A percentile compares a stretch with the other conserved stretches of the same genome.
Conservation (phyloP, 1,140 invertebrate genomes). For the Bombus ignitus region DNA sequence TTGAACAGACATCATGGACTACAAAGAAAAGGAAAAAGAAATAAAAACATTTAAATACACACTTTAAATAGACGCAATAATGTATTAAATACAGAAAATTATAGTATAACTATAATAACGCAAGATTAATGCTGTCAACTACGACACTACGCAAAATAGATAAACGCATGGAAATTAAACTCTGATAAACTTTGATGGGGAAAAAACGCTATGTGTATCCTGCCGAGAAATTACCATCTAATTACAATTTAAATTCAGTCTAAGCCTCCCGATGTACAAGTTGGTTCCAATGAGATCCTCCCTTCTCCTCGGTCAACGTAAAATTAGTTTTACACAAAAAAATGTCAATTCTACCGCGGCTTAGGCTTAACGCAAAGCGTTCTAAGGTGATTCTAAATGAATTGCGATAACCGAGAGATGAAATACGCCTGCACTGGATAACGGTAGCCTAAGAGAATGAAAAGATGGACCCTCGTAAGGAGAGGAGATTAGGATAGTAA, state of each 20-base stretch:
- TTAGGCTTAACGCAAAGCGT: not conserved
- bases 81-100: not conserved
- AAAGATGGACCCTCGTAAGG: not conserved
- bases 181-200: not conserved
- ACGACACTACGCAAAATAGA: too few relatives aligned
- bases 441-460: not conserved
- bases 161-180: not conserved
- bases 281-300: not conserved
- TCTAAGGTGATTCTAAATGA: not conserved
- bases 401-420: not conserved
- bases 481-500: not conserved
- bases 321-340: not conserved
- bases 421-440: not conserved
- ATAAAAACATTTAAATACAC: not conserved
- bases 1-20: too few relatives aligned
- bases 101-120: not conserved
- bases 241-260: not conserved
- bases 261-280: not conserved
- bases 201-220: not conserved
- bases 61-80: not conserved
- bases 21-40: accelerated
- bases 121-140: not conserved
- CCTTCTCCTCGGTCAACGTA: too few relatives aligned
- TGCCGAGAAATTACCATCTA: not conserved
- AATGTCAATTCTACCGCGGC: not conserved